Evolutionary conservation across 2,113 vertebrate genomes (phyloP).

Genomic region (Stictonetta naevosa): DNA sequence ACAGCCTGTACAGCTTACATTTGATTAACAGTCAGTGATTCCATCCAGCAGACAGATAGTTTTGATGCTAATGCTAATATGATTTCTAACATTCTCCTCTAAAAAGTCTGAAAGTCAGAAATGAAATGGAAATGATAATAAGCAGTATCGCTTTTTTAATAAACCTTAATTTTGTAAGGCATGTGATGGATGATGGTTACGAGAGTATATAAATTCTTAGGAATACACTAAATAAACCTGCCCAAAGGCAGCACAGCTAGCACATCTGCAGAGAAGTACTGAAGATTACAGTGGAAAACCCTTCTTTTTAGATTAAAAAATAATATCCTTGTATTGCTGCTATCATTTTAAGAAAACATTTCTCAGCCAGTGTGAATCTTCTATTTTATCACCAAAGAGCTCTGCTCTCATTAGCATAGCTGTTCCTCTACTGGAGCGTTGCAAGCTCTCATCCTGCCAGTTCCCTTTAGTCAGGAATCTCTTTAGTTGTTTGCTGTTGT

Average conservation of each 20-base stretch:
- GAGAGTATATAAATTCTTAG: background rate
- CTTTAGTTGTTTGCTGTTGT: background rate
- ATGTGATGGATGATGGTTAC: background rate
- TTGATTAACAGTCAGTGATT: background rate
- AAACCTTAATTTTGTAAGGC: background rate
- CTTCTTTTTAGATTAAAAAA: background rate
- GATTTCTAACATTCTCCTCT: background rate
- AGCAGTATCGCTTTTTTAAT: background rate
- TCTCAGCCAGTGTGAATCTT: background rate
- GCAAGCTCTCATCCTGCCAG: background rate
- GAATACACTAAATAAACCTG: background rate
- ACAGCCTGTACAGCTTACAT: background rate
- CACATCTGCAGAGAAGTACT: background rate
- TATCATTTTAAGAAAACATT: background rate
- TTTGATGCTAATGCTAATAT: background rate
- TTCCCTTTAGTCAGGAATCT: background rate
- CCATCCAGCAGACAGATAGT: background rate
- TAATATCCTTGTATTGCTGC: background rate
- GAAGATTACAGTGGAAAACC: background rate
- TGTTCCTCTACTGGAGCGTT: background rate
- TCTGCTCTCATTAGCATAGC: background rate
- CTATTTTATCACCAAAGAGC: background rate
- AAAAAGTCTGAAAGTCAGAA: slow-evolving; percentile 2
- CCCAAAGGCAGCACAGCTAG: background rate
- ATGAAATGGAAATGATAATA: background rate